Base-by-base conservation (phyloP, 2,888 invertebrate genomes). In the Leptopterna dolabrata region DNA sequence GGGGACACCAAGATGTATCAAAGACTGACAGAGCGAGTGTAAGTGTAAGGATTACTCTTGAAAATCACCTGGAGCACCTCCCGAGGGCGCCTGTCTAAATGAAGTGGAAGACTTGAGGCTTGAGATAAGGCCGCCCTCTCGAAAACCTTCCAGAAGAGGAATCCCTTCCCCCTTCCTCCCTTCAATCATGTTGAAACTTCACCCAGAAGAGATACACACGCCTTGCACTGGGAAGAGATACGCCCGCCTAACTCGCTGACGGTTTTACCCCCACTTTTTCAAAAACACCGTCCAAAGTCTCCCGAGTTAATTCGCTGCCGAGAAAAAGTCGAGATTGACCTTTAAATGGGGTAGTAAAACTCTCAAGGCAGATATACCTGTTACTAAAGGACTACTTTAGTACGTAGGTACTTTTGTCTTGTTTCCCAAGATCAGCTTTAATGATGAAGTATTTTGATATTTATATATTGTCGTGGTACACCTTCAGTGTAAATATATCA, bases 41-140 rank as follows among this genome's bases (percentile, higher is more conserved):
- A 63, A 63, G 27, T 63, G 63, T 63, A 45, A 78, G 78, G 78
- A 78, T 78, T 78, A 78, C 78, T 36, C 45, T 63, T 78, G 78
- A 78, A 78, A 78, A 78, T 78, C 78, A 78, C 78, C 78, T 81
- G 81, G 63, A 81, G 47, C 55, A 47, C 81, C 81, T n/a, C 78
- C 45, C 81, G 41, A 81, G 55, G 41, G 81, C 29, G 29, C 24
- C 36, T 19, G 70, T 70, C 83, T 43, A 83, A 83, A 83, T 83
- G 83, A 83, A 63, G 83, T 83, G 83, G 83, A 83, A 83, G 83
- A 83, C 83, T 83, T 83, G 83, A 83, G 24, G 63, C 43, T 36
- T 41, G 29, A 83, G 83, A 83, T 83, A 83, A 83, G 83, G 70
- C 43, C 7, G 14, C n/a, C 76, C 43, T 76, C 76, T 76, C 76